Base-by-base conservation (phyloP, 2,797 vertebrate species). In the Gephyroberyx darwinii region DNA sequence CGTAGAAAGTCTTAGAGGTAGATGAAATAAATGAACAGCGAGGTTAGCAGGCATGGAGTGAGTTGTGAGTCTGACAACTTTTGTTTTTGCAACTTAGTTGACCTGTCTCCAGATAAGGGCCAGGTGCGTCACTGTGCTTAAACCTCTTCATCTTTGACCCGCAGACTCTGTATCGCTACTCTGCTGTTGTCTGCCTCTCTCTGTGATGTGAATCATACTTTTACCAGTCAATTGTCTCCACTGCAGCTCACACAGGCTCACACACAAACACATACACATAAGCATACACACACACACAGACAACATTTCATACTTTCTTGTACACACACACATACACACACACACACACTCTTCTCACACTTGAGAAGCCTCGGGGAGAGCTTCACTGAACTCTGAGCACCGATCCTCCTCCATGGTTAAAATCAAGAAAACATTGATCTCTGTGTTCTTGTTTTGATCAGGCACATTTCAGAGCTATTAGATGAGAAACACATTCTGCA, bases 31-130 rank as follows among this genome's bases (percentile, higher is more conserved):
- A 43, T 14, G 41, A 43, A 54, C 19, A 19, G 47, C 5, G 16
- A 19, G 47, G n/a, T 17, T 41, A 74, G 71, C 69, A 71, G 71
- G 57, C 73, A 30, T 5, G 51, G 55, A 47, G 37, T 20, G 10
- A 69, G 65, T 68, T 82, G 74, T 78, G 48, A 71, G 75, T 77
- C 26, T 62, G 62, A 81, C 64, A 71, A 82, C 77, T 86, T 37
- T 88, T 83, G 77, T 82, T 85, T 79, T 63, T 68, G 39, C 81
- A 19, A 59, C 58, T 76, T 56, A 1, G 16, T 72, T 55, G 83
- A 77, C 60, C 63, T 54, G 73, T 89, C 89, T 90, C 84, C 84
- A 90, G 85, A 90, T 69, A 10, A 89, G 84, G 75, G 76, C 86
- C 84, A 82, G 86, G 80, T 87, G 86, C 79, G 79, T 75, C 80